Evolutionary conservation across 1,140 invertebrate genomes (phyloP).

Genomic region (Ylistrum balloti): DNA sequence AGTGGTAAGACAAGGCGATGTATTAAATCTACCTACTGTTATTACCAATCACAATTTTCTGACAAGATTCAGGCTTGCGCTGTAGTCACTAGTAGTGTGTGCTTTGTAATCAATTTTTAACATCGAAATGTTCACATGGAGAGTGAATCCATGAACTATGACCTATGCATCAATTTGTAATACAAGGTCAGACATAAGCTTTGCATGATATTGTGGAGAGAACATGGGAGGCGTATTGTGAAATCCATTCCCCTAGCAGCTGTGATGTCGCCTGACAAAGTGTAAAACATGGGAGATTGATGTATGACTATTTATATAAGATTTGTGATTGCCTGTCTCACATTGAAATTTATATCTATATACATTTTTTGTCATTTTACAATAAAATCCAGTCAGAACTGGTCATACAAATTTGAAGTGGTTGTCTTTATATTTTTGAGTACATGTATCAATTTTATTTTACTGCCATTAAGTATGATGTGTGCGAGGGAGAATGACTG

Average conservation of each 20-base stretch:
- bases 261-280: not conserved
- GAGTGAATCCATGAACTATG: not conserved
- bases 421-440: not conserved
- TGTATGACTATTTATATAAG: conserved; percentile 18
- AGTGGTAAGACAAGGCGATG: no score
- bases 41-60: not conserved
- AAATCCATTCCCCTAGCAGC: conserved; percentile 29
- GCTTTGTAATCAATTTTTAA: conserved; percentile 1
- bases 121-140: not conserved
- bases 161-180: not conserved
- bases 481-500: no score
- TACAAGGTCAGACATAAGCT: not conserved
- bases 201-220: not conserved
- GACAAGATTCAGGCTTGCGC: not conserved
- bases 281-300: not conserved
- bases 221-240: not conserved
- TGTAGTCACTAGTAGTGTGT: not conserved
- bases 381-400: conserved; percentile 35
- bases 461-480: no score
- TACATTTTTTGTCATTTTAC: conserved; percentile 33
- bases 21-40: not conserved
- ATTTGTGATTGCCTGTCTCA: conserved; percentile 26
- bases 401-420: not conserved
- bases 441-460: no score
- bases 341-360: not conserved